Evolutionary conservation across 2,113 vertebrate genomes (phyloP).

Genomic region (Pyxicephalus adspersus): DNA sequence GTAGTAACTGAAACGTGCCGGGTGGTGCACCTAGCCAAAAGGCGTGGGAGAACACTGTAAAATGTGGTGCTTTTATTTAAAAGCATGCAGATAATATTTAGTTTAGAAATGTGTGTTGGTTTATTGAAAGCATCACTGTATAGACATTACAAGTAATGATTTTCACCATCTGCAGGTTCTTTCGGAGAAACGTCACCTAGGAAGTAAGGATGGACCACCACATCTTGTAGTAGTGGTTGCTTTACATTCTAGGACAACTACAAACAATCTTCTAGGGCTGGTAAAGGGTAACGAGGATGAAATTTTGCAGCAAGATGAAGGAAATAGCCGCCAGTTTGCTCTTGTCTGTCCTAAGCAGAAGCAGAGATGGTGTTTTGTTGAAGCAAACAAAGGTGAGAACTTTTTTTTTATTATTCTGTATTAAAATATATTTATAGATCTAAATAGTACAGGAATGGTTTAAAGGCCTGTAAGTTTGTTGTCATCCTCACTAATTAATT

Average conservation of each 20-base stretch:
- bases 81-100: no score
- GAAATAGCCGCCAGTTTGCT: constrained; percentile 72
- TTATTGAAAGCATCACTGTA: background rate
- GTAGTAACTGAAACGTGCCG: no score
- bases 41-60: no score
- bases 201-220: constrained; percentile 87
- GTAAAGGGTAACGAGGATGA: constrained; percentile 73
- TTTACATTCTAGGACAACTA: constrained; percentile 73
- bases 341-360: constrained; percentile 84
- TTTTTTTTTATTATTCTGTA: background rate
- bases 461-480: no score
- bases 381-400: constrained; percentile 75
- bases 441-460: no score
- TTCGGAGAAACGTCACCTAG: constrained; percentile 87
- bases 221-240: constrained; percentile 85
- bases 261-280: constrained; percentile 65
- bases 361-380: constrained; percentile 87
- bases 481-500: no score
- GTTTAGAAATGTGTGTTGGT: no score
- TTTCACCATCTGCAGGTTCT: constrained; percentile 75
- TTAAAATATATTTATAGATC: no score
- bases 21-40: no score
- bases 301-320: constrained; percentile 63
- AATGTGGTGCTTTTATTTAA: no score
- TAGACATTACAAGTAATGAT: background rate